A percentile compares a stretch with the other conserved stretches of the same genome.
These are phyloP conservation scores for Plebejus melissa DNA, from an alignment of 2,888 invertebrate genomes.

Conservation along the genomic window DNA sequence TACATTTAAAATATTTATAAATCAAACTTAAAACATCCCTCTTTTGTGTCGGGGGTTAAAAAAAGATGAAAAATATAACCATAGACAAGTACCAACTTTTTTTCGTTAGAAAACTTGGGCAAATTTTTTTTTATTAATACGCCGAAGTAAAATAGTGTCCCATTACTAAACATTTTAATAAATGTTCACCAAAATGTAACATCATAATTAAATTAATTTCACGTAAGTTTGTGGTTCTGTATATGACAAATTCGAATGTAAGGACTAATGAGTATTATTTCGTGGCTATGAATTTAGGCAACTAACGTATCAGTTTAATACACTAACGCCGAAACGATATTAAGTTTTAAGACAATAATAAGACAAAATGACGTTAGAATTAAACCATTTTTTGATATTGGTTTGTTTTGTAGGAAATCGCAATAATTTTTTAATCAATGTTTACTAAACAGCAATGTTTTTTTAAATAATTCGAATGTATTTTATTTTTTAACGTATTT, in stretches of 20 bases:
- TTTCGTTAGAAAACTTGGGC: background rate
- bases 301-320: background rate
- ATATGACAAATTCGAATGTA: slow-evolving; percentile 4
- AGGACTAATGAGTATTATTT: slow-evolving; percentile 14
- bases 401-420: background rate
- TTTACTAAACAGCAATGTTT: background rate
- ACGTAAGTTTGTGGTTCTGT: slow-evolving; percentile 12
- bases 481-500: background rate
- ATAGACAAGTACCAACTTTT: background rate
- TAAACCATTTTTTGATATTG: background rate
- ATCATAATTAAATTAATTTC: too few relatives aligned
- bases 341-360: slow-evolving; percentile 20
- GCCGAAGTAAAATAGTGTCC: background rate
- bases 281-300: slow-evolving; percentile 20
- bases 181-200: too few relatives aligned
- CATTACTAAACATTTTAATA: too few relatives aligned
- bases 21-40: too few relatives aligned
- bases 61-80: too few relatives aligned
- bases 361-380: background rate
- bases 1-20: too few relatives aligned
- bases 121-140: background rate
- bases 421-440: slow-evolving; percentile 11
- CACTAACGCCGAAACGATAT: slow-evolving; percentile 1
- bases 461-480: background rate
- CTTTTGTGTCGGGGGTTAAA: too few relatives aligned